These are phyloP conservation scores for Agapostemon virescens DNA, from an alignment of 2,888 invertebrate genomes.

Conservation along the genomic window DNA sequence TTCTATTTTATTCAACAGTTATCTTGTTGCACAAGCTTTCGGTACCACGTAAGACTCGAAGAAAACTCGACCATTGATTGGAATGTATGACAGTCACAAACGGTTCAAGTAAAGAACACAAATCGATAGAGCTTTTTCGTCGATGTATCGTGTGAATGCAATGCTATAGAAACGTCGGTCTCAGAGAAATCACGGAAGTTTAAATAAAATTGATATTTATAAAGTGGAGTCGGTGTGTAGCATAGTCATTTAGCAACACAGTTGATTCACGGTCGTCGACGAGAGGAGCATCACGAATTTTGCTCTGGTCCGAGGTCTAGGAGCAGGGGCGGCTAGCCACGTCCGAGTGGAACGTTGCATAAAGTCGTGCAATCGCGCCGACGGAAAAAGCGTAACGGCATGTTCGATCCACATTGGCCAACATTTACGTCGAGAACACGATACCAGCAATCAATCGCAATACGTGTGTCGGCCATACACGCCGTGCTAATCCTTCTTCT, in stretches of 20 bases:
- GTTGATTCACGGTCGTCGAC: conserved; percentile 46
- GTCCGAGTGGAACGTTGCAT: conserved; percentile 49
- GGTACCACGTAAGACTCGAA: too few species aligned
- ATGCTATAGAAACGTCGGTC: too few species aligned
- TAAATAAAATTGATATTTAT: too few species aligned
- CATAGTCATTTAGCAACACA: conserved; percentile 1
- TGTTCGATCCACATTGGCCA: conserved; percentile 34
- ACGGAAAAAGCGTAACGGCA: conserved; percentile 46
- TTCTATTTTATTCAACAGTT: too few species aligned
- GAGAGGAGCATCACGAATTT: conserved; percentile 41
- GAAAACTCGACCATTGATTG: too few species aligned
- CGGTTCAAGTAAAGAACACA: too few species aligned
- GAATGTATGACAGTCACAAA: too few species aligned
- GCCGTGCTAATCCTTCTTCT: conserved; percentile 18
- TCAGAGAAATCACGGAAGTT: neutral
- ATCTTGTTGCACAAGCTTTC: too few species aligned
- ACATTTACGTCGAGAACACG: conserved; percentile 44
- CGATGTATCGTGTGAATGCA: too few species aligned
- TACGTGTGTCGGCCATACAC: conserved; percentile 1
- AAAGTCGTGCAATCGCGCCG: conserved; percentile 48
- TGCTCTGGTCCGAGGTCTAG: conserved; percentile 18
- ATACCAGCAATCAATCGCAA: conserved; percentile 25
- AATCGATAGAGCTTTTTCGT: too few species aligned
- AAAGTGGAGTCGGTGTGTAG: neutral
- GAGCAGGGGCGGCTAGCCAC: conserved; percentile 34